Conservation (phyloP, 2,797 vertebrate species). For the Cephalopachus bancanus region DNA sequence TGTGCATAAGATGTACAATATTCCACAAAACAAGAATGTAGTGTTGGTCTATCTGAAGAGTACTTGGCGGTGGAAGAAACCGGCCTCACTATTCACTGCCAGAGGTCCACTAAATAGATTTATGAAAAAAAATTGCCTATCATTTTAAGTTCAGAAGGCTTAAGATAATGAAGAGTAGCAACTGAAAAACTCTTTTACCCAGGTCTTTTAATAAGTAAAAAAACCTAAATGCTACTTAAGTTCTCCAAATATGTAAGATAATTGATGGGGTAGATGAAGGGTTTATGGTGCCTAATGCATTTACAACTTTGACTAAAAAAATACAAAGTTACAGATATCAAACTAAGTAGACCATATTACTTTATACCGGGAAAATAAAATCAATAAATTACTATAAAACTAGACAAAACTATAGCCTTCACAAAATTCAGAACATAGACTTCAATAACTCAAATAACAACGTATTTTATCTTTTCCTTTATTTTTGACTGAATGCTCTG, state of each 20-base stretch:
- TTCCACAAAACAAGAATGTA: background rate
- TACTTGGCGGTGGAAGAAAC: background rate
- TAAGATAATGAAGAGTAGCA: background rate
- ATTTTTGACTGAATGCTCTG: background rate
- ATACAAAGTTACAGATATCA: background rate
- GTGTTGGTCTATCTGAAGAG: rapidly evolving
- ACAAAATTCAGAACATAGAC: background rate
- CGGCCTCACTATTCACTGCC: background rate
- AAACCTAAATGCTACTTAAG: background rate
- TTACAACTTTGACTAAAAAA: background rate
- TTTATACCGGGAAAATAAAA: background rate
- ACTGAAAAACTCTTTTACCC: background rate
- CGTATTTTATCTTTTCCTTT: background rate
- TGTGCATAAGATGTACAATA: no score
- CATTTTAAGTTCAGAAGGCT: background rate
- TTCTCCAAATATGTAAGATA: background rate
- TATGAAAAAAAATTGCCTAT: background rate
- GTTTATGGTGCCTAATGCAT: background rate
- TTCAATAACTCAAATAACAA: background rate
- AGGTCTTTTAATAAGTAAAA: background rate
- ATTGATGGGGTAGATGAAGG: no score
- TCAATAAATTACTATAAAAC: background rate
- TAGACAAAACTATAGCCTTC: background rate
- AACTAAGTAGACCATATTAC: background rate
- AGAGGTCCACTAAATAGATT: background rate